Base-by-base conservation (phyloP, 2,113 vertebrate species). In the Leucoraja erinaceus region DNA sequence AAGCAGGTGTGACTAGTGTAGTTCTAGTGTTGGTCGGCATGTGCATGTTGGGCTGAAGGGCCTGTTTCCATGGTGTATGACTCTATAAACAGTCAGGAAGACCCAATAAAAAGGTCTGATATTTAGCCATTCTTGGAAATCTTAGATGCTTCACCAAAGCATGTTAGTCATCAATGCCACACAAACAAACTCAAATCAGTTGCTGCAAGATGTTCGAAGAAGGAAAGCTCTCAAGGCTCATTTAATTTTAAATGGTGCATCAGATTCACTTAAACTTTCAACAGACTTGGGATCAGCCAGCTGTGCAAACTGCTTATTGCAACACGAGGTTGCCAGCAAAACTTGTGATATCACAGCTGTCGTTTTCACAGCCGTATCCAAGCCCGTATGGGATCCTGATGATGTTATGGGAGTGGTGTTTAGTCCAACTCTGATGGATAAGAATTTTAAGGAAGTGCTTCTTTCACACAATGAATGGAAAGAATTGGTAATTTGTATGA, bases 261-360 rank as follows among this genome's bases (percentile, higher is more conserved):
- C 83, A 88, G 59, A 63, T 88, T 88, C 83, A 88, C 83, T 88
- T 88, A 16, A 88, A 31, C 61, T 5, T 88, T n/a, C 83, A 88
- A 88, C 12, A 31, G 12, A n/a, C 28, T 66, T 31, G n/a, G 9
- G 70, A 59, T 8, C 59, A 31, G 5, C 83, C 83, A 88, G 83
- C 81, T 86, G 81, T 16, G 14, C 25, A 31, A 88, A 63, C 83
- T 63, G 59, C 83, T 88, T 63, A n/a, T 63, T 83, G n/a, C 6
- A 63, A 88, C 59, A 63, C 7, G 25, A 84, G 83, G 14, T 33
- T 59, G 77, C 79, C 79, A 83, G 59, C 79, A 28, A 47, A 47
- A 54, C 22, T 56, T 83, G 79, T 56, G 54, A 59, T 56, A 59
- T 59, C 33, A 81, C 78, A 81, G 18, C 47, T 83, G 54, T 8